A percentile compares a stretch with the other conserved stretches of the same genome.
phyloP scores from a whole-genome alignment of 1,140 invertebrate genomes.

The Drosophila tristis region DNA sequence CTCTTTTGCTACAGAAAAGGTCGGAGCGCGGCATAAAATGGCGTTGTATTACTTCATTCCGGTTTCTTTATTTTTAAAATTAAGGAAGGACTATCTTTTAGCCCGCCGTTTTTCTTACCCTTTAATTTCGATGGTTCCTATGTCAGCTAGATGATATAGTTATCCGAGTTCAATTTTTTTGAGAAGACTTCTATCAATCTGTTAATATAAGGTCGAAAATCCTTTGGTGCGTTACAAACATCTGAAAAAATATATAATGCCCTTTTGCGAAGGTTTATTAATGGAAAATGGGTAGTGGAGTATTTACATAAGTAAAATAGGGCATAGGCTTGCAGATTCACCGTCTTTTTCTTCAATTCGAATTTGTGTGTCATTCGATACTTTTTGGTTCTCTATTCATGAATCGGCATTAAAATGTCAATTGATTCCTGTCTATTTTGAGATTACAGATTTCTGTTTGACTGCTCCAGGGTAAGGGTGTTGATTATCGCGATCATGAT shows the following conservation, averaged over 20 bases:
- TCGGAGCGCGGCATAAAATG: constrained; percentile 45
- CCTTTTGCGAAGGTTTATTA: too few relatives aligned
- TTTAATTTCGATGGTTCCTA: too few relatives aligned
- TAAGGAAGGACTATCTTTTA: background rate
- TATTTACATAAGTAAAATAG: constrained; percentile 8
- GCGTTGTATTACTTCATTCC: constrained; percentile 55
- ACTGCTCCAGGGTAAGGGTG: constrained; percentile 4
- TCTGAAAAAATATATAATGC: too few relatives aligned
- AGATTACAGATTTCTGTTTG: constrained; percentile 35
- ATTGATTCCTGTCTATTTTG: constrained; percentile 65
- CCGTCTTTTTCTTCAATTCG: background rate
- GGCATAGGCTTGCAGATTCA: constrained; percentile 40
- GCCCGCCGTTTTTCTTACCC: too few relatives aligned
- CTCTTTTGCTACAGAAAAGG: constrained; percentile 17
- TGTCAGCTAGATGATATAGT: too few relatives aligned
- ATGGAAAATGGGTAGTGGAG: too few relatives aligned
- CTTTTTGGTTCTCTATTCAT: constrained; percentile 26
- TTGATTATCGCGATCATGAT: too few relatives aligned
- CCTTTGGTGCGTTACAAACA: too few relatives aligned
- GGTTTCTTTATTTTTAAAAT: background rate
- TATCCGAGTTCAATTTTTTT: too few relatives aligned
- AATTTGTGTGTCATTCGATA: constrained; percentile 61
- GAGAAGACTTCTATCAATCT: too few relatives aligned
- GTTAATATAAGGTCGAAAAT: too few relatives aligned
- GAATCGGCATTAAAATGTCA: constrained; percentile 53